Evolutionary conservation across 2,113 vertebrate species (phyloP), one percentile per base, ranked within the genome.

Genomic region (Pluvianellus socialis): DNA sequence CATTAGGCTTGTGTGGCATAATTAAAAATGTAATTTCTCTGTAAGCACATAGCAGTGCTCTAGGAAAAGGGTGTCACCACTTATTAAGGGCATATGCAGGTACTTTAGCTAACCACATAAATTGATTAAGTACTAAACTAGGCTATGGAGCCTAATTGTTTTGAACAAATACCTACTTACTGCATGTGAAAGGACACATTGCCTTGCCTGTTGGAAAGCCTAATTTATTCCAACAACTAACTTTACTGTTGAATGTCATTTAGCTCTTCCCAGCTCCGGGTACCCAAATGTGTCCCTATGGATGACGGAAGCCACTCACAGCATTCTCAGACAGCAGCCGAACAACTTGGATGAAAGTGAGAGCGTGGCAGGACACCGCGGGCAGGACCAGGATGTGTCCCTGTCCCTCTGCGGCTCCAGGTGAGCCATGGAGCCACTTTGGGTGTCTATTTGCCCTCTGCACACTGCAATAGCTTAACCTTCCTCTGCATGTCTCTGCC

Each of bases 11-110:
- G 83, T 94, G 94, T 88, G 94, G 96, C 95, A 96, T 97, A 98
- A 98, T 98, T 98, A 97, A 98, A 98, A 97, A 96, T 91, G 96
- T 96, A 97, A 98, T 98, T 97, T 98, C 96, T 96, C 93, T 88
- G 93, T 91, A 94, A 98, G 91, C 96, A 94, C 94, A 93, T 80
- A 90, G 96, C 88, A 82, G 92, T 75, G 80, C 91, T 81, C 53
- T 80, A 93, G 96, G 97, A 98, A 97, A 91, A 97, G 86, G 94
- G 95, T 97, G 97, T 97, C 98, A 97, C 93, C 95, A 62, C 83
- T 92, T 94, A 97, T 97, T 97, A 98, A 88, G 96, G 93, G 81
- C 87, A 87, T 11, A 55, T 38, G 55, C 52, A 94, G 82, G 91
- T 82, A 40, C 72, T 58, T 91, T 62, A 94, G 92, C 68, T 20